phyloP scores from a whole-genome alignment of 1,140 invertebrate genomes.

The Pogonognathellus flavescens region DNA sequence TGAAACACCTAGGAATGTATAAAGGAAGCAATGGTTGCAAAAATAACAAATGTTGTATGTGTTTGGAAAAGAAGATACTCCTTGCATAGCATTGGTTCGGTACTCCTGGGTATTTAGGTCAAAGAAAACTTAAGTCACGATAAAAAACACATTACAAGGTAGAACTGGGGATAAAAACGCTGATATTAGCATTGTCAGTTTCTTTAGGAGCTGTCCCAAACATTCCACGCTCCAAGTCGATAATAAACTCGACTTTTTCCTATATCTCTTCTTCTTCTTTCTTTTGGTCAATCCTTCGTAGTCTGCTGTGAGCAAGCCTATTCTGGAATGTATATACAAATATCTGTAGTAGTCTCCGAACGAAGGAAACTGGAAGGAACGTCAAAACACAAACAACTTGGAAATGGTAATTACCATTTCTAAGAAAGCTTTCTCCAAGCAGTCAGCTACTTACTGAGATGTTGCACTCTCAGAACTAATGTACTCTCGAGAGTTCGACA shows the following conservation, averaged over 20 bases:
- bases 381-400: conserved; percentile 23
- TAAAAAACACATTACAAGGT: conserved; percentile 43
- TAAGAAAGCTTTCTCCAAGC: neutral
- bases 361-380: too few relatives aligned
- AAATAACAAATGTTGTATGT: too few relatives aligned
- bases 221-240: conserved; percentile 27
- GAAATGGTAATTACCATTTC: neutral
- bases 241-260: conserved; percentile 1
- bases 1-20: too few relatives aligned
- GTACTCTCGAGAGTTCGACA: conserved; percentile 4
- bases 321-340: neutral
- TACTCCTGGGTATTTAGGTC: conserved; percentile 33
- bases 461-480: neutral
- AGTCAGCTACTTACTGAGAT: neutral
- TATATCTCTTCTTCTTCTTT: neutral
- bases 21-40: too few relatives aligned
- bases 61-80: too few relatives aligned
- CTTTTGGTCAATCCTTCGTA: neutral
- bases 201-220: conserved; percentile 33
- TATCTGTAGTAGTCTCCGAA: neutral
- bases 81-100: too few relatives aligned
- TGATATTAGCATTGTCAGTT: conserved; percentile 45
- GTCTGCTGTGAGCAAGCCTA: neutral
- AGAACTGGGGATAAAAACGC: conserved; percentile 40
- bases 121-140: conserved; percentile 44